Evolutionary conservation across 2,797 vertebrate species (phyloP).

Genomic region (Muraenolepis orangiensis): DNA sequence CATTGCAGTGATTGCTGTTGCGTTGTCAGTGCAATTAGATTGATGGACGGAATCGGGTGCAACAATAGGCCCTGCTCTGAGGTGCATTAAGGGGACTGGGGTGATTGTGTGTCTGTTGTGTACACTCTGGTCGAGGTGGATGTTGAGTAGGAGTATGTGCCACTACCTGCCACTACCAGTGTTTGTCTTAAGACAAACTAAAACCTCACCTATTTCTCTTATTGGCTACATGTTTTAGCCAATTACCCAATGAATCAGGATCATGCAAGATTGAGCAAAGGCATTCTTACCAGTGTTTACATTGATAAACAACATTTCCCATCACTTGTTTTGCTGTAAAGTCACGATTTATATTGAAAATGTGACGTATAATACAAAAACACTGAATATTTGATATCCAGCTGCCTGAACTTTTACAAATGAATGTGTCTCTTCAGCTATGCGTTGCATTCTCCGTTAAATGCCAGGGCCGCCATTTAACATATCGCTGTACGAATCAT

Average conservation of each 20-base stretch:
- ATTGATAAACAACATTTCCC: not conserved
- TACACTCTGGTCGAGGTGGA: not conserved
- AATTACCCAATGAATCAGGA: not conserved
- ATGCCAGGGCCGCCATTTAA: not conserved
- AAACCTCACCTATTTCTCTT: not conserved
- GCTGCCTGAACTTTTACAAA: conserved; percentile 1
- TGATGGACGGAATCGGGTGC: conserved; percentile 27
- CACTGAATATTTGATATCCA: not conserved
- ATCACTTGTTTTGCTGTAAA: not conserved
- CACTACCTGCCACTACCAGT: not conserved
- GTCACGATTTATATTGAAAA: not conserved
- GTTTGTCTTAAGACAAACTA: not conserved
- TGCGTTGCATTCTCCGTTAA: not conserved
- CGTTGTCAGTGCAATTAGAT: conserved; percentile 33
- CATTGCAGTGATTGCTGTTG: conserved; percentile 8
- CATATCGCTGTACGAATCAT: not conserved
- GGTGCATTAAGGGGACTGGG: not conserved
- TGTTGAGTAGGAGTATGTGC: not conserved
- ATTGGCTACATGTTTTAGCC: too few species aligned
- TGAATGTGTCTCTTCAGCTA: not conserved
- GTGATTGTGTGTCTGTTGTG: not conserved
- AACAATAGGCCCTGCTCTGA: not conserved
- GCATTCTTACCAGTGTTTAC: not conserved
- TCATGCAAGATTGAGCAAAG: not conserved
- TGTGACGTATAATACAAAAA: not conserved